Evolutionary conservation across 2,888 invertebrate species (phyloP).

Genomic region (Andrena camellia): DNA sequence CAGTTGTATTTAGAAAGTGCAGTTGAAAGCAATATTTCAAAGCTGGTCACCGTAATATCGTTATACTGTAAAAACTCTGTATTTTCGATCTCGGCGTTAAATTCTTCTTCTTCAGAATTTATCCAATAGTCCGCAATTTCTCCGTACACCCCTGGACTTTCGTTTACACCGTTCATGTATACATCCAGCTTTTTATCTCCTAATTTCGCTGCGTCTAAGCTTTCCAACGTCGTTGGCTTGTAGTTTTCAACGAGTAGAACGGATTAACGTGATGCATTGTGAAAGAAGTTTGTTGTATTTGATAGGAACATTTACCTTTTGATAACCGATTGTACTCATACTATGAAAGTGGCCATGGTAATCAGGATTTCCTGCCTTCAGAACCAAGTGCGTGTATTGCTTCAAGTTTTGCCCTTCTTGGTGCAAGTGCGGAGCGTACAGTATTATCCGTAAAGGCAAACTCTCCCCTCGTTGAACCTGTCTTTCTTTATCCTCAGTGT

Average conservation of each 20-base stretch:
- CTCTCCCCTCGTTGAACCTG: background rate
- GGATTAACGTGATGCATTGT: background rate
- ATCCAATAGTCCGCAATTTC: conserved; percentile 79
- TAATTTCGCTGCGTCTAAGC: background rate
- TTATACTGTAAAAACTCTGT: conserved; percentile 27
- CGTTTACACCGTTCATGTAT: conserved; percentile 71
- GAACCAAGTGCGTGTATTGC: conserved; percentile 77
- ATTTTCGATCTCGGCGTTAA: conserved; percentile 44
- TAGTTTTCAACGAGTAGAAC: conserved; percentile 1
- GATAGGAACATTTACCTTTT: conserved; percentile 35
- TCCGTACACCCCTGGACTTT: conserved; percentile 80
- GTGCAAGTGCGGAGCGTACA: conserved; percentile 80
- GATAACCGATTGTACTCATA: background rate
- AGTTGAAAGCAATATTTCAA: background rate
- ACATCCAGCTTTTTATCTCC: conserved; percentile 5
- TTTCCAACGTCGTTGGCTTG: conserved; percentile 7
- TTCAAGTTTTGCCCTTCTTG: conserved; percentile 63
- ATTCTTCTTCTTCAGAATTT: conserved; percentile 57
- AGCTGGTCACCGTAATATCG: conserved; percentile 48
- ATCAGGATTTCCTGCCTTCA: conserved; percentile 72
- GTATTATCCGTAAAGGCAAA: conserved; percentile 79
- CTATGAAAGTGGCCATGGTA: conserved; percentile 76
- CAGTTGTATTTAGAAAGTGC: background rate
- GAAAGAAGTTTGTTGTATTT: background rate
- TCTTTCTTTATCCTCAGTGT: background rate